These are phyloP conservation scores for Druceiella hillmani DNA, from an alignment of 2,888 invertebrate species.

Conservation along the genomic window DNA sequence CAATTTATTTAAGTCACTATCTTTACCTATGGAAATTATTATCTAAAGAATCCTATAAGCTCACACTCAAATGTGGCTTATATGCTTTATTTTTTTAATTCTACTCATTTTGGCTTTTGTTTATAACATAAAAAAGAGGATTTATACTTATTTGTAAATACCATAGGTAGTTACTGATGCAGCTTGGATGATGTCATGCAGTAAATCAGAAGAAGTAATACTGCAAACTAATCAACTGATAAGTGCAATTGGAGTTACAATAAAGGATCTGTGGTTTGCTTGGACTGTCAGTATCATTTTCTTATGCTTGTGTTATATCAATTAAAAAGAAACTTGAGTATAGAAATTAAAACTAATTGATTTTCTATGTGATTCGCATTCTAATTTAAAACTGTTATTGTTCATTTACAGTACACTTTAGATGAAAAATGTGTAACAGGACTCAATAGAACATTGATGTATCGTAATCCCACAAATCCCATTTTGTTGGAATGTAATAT, in stretches of 20 bases:
- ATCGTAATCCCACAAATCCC: slow-evolving; percentile 55
- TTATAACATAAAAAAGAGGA: too few species aligned
- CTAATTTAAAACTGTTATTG: not conserved
- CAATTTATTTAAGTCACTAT: too few species aligned
- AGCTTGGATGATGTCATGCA: slow-evolving; percentile 72
- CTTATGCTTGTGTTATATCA: too few species aligned
- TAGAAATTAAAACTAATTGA: slow-evolving; percentile 8
- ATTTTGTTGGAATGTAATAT: slow-evolving; percentile 76
- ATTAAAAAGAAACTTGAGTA: slow-evolving; percentile 1
- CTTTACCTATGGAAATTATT: too few species aligned
- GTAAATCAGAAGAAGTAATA: slow-evolving; percentile 65
- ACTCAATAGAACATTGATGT: slow-evolving; percentile 68
- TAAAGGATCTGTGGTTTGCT: slow-evolving; percentile 41
- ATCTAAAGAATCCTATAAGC: too few species aligned
- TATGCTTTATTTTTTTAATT: too few species aligned
- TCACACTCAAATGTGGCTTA: too few species aligned
- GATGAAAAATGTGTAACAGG: slow-evolving; percentile 55
- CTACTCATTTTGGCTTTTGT: too few species aligned
- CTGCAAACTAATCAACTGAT: slow-evolving; percentile 60
- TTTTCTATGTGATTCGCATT: not conserved
- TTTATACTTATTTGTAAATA: too few species aligned
- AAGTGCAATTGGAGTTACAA: slow-evolving; percentile 51
- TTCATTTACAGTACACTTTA: slow-evolving; percentile 42
- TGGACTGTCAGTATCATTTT: slow-evolving; percentile 46
- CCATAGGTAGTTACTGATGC: slow-evolving; percentile 61